Evolutionary conservation across 2,888 invertebrate species (phyloP).

Genomic region (Brachypterus glaber): DNA sequence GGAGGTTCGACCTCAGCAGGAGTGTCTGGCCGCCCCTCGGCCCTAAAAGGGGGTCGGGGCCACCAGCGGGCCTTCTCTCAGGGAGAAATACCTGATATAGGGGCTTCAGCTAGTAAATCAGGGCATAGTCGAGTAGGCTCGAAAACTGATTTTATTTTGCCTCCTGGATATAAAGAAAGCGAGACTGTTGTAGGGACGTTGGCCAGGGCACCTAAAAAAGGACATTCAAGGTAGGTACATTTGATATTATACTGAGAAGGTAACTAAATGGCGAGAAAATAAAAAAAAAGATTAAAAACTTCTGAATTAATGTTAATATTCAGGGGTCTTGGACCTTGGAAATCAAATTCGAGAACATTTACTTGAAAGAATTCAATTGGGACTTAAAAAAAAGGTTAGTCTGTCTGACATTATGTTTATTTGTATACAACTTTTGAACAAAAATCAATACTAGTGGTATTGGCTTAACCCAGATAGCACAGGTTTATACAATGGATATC

Average conservation of each 20-base stretch:
- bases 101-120: conserved; percentile 30
- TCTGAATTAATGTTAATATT: no score
- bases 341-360: no score
- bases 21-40: conserved; percentile 52
- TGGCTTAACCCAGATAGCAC: no score
- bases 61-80: conserved; percentile 71
- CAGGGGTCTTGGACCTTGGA: no score
- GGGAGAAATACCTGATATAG: conserved; percentile 65
- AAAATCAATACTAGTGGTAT: no score
- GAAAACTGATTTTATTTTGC: conserved; percentile 81
- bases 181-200: conserved; percentile 26
- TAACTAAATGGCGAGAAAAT: neutral
- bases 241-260: neutral
- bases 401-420: no score
- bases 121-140: conserved; percentile 77
- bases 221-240: conserved; percentile 54
- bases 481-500: no score
- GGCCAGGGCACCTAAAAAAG: conserved; percentile 43
- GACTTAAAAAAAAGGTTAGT: no score
- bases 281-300: no score
- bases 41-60: conserved; percentile 52
- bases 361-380: no score
- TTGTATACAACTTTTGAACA: no score
- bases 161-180: conserved; percentile 73
- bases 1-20: conserved; percentile 38